A percentile compares a stretch with the other conserved stretches of the same genome.
Conservation (phyloP, 2,888 invertebrate species). For the Limnephilus auricula region DNA sequence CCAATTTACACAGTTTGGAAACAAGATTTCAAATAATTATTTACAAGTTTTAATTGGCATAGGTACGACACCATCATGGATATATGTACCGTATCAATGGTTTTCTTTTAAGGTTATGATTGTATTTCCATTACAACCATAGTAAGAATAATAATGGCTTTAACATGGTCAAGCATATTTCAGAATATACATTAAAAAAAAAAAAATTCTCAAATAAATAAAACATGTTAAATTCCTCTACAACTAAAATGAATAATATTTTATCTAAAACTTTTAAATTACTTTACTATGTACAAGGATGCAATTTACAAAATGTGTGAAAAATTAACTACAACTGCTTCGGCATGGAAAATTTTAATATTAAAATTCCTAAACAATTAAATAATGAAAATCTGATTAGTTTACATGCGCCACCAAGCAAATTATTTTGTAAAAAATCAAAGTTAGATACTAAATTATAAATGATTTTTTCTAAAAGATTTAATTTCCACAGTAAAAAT, state of each 20-base stretch:
- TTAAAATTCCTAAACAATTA: background rate
- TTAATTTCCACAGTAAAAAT: background rate
- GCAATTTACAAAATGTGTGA: slow-evolving; percentile 3
- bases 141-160: background rate
- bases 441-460: background rate
- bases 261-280: slow-evolving; percentile 2
- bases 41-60: background rate
- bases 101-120: background rate
- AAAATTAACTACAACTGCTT: slow-evolving; percentile 1
- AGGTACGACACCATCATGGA: background rate
- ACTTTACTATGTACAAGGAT: background rate
- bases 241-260: slow-evolving; percentile 3
- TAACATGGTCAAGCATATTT: slow-evolving; percentile 3
- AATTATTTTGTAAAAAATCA: background rate
- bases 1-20: background rate
- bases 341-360: background rate
- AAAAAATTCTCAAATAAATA: slow-evolving; percentile 15
- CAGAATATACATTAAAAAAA: background rate
- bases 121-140: background rate
- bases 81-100: background rate
- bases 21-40: background rate
- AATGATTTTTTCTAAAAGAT: background rate
- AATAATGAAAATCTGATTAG: background rate
- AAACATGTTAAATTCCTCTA: slow-evolving; percentile 9
- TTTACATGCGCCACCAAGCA: background rate